These are phyloP conservation scores for Pedicia rivosa DNA, from an alignment of 2,888 invertebrate genomes.

Conservation along the genomic window DNA sequence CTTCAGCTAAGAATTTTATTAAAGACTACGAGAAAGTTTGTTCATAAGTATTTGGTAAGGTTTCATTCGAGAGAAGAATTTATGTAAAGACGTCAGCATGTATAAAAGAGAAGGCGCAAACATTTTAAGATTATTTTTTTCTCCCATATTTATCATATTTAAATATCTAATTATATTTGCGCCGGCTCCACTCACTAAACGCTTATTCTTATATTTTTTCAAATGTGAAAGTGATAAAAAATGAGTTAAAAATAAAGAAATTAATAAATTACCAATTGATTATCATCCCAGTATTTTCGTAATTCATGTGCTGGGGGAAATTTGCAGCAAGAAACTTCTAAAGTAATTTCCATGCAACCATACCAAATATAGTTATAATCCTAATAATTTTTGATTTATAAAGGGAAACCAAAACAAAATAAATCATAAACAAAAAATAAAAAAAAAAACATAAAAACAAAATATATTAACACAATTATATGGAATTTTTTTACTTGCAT, in stretches of 20 bases:
- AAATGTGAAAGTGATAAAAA: no score
- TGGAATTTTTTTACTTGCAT: constrained; percentile 19
- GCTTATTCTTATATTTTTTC: no score
- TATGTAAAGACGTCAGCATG: no score
- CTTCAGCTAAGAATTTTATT: constrained; percentile 69
- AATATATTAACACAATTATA: neutral
- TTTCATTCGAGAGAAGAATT: no score
- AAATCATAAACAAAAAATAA: no score
- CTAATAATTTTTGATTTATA: constrained; percentile 61
- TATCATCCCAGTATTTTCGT: constrained; percentile 75
- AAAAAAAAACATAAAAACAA: neutral
- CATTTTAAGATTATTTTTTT: neutral
- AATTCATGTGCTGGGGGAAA: constrained; percentile 70
- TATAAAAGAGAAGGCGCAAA: no score
- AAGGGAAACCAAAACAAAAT: constrained; percentile 4
- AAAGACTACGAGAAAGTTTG: constrained; percentile 55
- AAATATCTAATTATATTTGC: no score
- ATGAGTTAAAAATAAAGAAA: no score
- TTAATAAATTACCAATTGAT: constrained; percentile 51
- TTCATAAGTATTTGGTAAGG: no score
- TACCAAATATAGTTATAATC: constrained; percentile 90
- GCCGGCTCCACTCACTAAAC: no score
- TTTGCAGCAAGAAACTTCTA: constrained; percentile 91
- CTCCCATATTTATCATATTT: no score
- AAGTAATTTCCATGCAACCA: constrained; percentile 89